A percentile compares a stretch with the other conserved stretches of the same genome.
Conservation (phyloP, 1,140 invertebrate species). For the Pogonognathellus flavescens region DNA sequence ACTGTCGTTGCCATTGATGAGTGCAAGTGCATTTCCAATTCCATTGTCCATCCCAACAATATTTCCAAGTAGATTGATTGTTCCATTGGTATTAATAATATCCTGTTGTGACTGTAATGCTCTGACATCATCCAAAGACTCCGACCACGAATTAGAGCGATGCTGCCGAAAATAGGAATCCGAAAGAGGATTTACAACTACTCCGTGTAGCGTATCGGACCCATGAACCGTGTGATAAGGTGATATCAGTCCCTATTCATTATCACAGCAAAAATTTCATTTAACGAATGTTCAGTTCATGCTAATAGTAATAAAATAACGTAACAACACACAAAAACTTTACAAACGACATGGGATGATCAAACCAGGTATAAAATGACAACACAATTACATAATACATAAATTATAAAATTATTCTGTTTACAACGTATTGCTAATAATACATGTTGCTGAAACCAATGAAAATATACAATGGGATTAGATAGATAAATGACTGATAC, state of each 20-base stretch:
- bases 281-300: slow-evolving; percentile 5
- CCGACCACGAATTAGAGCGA: slow-evolving; percentile 91
- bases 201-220: slow-evolving; percentile 79
- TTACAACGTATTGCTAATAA: too few species aligned
- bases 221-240: slow-evolving; percentile 93
- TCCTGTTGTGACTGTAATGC: slow-evolving; percentile 38
- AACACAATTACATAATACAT: too few species aligned
- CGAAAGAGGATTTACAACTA: slow-evolving; percentile 61
- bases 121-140: slow-evolving; percentile 82
- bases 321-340: not conserved
- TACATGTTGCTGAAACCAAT: too few species aligned
- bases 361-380: too few species aligned
- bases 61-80: not conserved
- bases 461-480: too few species aligned
- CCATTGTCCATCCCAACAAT: slow-evolving; percentile 26
- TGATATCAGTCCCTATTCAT: slow-evolving; percentile 76
- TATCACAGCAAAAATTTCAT: not conserved
- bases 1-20: not conserved
- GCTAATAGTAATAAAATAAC: not conserved
- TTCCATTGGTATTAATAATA: not conserved
- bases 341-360: not conserved
- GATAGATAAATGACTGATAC: too few species aligned
- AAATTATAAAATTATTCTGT: too few species aligned
- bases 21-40: not conserved
- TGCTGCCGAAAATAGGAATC: slow-evolving; percentile 71